These are phyloP conservation scores for Sebastes ruberrimus DNA, from an alignment of 2,797 vertebrate genomes.

Conservation along the genomic window DNA sequence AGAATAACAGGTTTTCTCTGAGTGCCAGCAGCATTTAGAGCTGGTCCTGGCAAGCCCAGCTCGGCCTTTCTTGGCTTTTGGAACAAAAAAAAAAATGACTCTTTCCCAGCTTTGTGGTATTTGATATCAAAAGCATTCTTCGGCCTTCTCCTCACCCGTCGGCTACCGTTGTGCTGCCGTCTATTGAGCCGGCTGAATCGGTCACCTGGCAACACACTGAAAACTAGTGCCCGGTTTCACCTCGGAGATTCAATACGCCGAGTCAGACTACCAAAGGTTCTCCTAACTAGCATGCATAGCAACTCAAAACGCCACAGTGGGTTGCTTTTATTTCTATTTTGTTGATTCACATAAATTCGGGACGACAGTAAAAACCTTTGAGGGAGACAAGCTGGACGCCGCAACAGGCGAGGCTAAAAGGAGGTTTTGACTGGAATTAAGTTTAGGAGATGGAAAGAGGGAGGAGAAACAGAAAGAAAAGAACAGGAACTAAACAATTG, in stretches of 20 bases:
- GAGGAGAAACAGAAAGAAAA: slow-evolving; percentile 21
- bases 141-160: slow-evolving; percentile 37
- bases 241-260: slow-evolving; percentile 31
- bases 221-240: slow-evolving; percentile 55
- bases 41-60: slow-evolving; percentile 46
- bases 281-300: slow-evolving; percentile 36
- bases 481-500: slow-evolving; percentile 38
- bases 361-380: slow-evolving; percentile 13
- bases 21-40: slow-evolving; percentile 38
- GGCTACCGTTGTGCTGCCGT: slow-evolving; percentile 11
- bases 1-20: slow-evolving; percentile 37
- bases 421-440: not conserved
- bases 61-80: slow-evolving; percentile 22
- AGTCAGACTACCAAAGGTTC: slow-evolving; percentile 25
- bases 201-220: slow-evolving; percentile 68
- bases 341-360: slow-evolving; percentile 2
- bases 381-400: slow-evolving; percentile 2
- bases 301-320: slow-evolving; percentile 7
- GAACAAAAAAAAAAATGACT: slow-evolving; percentile 32
- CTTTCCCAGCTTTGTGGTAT: slow-evolving; percentile 54
- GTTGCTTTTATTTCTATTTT: slow-evolving; percentile 19
- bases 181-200: slow-evolving; percentile 47
- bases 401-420: not conserved
- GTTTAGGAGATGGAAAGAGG: not conserved
- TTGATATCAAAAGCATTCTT: slow-evolving; percentile 72